Percentiles rank a stretch among this genome's conserved stretches.
phyloP scores from a whole-genome alignment of 2,888 invertebrate species.

The Diabrotica balteata region DNA sequence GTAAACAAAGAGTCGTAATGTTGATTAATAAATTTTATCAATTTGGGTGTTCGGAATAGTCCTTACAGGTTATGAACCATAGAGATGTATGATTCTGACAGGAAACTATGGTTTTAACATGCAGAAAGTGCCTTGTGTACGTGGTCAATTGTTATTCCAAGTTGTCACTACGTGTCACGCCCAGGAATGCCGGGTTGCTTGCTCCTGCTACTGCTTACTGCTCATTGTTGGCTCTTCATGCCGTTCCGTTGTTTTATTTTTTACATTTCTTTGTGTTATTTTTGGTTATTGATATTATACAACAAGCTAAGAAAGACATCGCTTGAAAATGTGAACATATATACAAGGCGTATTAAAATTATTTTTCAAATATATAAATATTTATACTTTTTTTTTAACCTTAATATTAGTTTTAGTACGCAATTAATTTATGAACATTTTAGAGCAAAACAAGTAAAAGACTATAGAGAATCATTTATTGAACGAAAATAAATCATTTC shows the following conservation, averaged over 20 bases:
- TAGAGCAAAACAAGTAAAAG: too few species aligned
- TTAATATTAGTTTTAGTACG: too few species aligned
- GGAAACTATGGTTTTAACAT: slow-evolving; percentile 58
- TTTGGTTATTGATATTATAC: slow-evolving; percentile 22
- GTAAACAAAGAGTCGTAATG: neutral
- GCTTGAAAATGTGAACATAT: too few species aligned
- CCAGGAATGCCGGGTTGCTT: slow-evolving; percentile 52
- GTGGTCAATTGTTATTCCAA: slow-evolving; percentile 59
- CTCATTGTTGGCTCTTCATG: slow-evolving; percentile 4
- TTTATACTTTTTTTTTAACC: too few species aligned
- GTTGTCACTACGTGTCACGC: slow-evolving; percentile 57
- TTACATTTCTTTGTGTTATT: slow-evolving; percentile 35
- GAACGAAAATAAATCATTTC: too few species aligned
- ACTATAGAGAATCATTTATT: too few species aligned
- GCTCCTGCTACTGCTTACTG: slow-evolving; percentile 26
- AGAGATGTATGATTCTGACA: slow-evolving; percentile 56
- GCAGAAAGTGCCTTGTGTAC: slow-evolving; percentile 55
- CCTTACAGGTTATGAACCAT: slow-evolving; percentile 46
- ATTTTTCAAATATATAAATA: too few species aligned
- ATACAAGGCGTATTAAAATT: too few species aligned
- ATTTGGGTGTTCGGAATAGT: slow-evolving; percentile 37
- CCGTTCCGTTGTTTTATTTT: slow-evolving; percentile 30
- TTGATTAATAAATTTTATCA: slow-evolving; percentile 35
- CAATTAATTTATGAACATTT: too few species aligned
- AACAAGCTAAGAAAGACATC: neutral